Evolutionary conservation across 2,797 vertebrate genomes (phyloP).

Genomic region (Graptemys geographica): DNA sequence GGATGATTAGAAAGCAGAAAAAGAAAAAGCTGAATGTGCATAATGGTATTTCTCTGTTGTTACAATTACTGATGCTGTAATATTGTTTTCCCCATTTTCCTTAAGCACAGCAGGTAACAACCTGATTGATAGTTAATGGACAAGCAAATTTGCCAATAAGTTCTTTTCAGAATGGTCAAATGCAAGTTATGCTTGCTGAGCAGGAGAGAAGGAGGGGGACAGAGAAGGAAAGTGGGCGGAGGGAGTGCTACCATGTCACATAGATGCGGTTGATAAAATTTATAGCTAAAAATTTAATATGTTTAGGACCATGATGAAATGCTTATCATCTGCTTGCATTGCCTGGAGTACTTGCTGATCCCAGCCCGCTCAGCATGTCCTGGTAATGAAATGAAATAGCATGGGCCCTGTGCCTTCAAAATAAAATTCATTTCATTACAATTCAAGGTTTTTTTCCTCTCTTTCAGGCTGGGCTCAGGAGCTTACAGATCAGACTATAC

Average conservation of each 20-base stretch:
- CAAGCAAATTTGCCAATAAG: neutral
- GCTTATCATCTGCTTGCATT: constrained; percentile 78
- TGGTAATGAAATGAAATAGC: constrained; percentile 78
- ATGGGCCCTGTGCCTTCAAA: constrained; percentile 64
- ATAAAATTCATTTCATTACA: constrained; percentile 75
- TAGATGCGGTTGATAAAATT: constrained; percentile 72
- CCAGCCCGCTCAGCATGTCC: constrained; percentile 59
- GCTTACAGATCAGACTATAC: constrained; percentile 1
- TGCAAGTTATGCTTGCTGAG: neutral
- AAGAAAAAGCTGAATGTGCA: neutral
- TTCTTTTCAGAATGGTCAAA: neutral
- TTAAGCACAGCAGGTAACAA: neutral
- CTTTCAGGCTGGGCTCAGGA: constrained; percentile 35
- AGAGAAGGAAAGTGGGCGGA: neutral
- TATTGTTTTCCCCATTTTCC: constrained; percentile 52
- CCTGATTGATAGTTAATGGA: constrained; percentile 32
- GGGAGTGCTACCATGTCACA: constrained; percentile 5
- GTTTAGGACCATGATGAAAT: constrained; percentile 78
- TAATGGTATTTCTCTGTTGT: neutral
- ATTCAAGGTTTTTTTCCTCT: constrained; percentile 52
- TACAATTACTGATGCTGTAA: constrained; percentile 23
- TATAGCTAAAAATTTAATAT: constrained; percentile 79
- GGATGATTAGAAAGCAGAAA: neutral
- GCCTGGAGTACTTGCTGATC: constrained; percentile 74
- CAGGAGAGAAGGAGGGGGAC: neutral